Conservation (phyloP, 2,888 invertebrate genomes). For the Eurytoma californica region DNA sequence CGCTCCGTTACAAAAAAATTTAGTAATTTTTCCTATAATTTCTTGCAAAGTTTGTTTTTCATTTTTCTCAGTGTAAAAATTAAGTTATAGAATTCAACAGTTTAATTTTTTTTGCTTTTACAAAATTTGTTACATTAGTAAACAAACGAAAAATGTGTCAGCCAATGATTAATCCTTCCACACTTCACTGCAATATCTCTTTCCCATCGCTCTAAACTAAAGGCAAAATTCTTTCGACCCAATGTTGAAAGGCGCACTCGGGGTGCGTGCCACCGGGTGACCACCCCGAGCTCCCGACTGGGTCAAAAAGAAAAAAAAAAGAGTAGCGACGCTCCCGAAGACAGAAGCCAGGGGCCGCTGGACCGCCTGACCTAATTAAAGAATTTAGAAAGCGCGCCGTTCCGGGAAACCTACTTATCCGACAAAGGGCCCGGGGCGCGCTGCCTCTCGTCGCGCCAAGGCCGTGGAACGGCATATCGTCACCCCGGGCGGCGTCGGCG, state of each 20-base stretch:
- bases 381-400: slow-evolving; percentile 47
- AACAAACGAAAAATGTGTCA: too few relatives aligned
- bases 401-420: slow-evolving; percentile 26
- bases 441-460: background rate
- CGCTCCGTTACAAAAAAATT: too few relatives aligned
- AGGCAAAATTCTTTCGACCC: background rate
- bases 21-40: too few relatives aligned
- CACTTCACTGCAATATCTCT: background rate
- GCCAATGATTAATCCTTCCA: background rate
- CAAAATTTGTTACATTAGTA: too few relatives aligned
- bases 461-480: too few relatives aligned
- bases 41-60: too few relatives aligned
- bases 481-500: background rate
- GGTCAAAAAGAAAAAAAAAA: background rate
- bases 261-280: background rate
- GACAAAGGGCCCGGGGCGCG: background rate
- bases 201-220: background rate
- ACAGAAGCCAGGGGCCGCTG: background rate
- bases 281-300: background rate
- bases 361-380: slow-evolving; percentile 48
- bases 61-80: too few relatives aligned
- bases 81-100: too few relatives aligned
- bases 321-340: too few relatives aligned
- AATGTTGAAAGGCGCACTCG: background rate
- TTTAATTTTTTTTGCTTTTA: too few relatives aligned